Evolutionary conservation across 2,113 vertebrate genomes (phyloP), one percentile per base, ranked within the genome.

Genomic region (Eleginops maclovinus): DNA sequence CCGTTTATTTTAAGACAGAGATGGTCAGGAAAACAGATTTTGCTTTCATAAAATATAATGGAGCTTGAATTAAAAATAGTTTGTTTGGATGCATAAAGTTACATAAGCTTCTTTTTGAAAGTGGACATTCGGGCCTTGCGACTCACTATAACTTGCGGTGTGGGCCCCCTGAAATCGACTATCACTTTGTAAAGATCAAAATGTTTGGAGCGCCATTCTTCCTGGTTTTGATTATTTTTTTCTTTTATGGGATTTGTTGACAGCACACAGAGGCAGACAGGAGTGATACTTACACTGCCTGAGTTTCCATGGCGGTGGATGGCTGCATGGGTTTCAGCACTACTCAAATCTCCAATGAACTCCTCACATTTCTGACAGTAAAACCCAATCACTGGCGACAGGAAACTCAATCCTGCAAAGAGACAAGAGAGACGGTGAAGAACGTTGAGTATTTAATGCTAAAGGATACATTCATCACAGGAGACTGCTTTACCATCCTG

Each of bases 311-410:
- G 94, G 17, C 77, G 77, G 84, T 96, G 94, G 79, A 83, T 85
- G 67, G 93, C 94, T 68, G 95, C 93, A 82, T 99, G 98, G 46
- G 91, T 94, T 83, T 98, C 96, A 85, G 96, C 96, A 85, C 92
- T 94, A 66, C 87, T 94, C 63, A 97, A 91, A 92, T 99, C 96
- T 87, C 96, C 96, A 79, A 97, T 96, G 93, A 97, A 97, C 91
- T 97, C 96, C 75, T 97, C 95, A 94, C 98, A 99, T 59, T 96
- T 96, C 88, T 97, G 95, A 86, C 98, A 99, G 88, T 97, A 99
- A 94, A 97, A 99, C 64, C 98, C 97, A 77, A 96, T 96, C 72
- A 97, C 94, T n/a, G 98, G 96, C 84, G 96, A 94, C 90, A 99
- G 81, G 92, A 96, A 98, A 67, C 95, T 93, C 49, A 95, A 93